Evolutionary conservation across 2,888 invertebrate species (phyloP), one percentile per base, ranked within the genome.

Genomic region (Clanis bilineata): DNA sequence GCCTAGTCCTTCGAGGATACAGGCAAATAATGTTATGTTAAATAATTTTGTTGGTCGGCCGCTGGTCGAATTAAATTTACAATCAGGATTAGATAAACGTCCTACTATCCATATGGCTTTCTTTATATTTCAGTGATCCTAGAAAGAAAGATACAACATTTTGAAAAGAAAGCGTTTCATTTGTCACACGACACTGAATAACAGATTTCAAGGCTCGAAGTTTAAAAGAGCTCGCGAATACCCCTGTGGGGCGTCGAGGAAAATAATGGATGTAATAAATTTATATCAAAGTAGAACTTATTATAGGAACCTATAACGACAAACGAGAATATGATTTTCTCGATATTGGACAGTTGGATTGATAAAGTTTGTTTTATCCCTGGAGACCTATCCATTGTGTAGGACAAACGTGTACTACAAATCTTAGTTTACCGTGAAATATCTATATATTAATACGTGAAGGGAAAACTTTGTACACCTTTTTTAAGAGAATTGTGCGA

Each of bases 261-360:
- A 66, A 66, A 64, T 67, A 68, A 67, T 67, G 59, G 55, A 56
- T 32, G 62, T 61, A 67, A 70, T 69, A 71, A 71, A 71, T 71
- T 67, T 61, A 69, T 61, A 66, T 66, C 62, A 64, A 60, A 61
- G 36, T 54, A 54, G 39, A 54, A 51, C 28, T 38, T 61, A 36
- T 54, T 58, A 23, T 61, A 18, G 15, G 55, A 9, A 21, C 18
- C 43, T 9, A 57, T 58, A 55, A 38, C 2, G 21, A 22, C 12
- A 9, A 54, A 44, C 41, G 32, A 59, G 28, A 59, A 15, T 18
- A 59, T 25, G 55, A 43, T 25, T 39, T 12, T 57, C 45, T 51
- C 18, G 25, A 15, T 7, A 7, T 28, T 3, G 28, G 15, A 9
- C 18, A 32, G 32, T 18, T 51, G 18, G 51, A 32, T 51, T 51